phyloP scores from a whole-genome alignment of 2,113 vertebrate species.

The Cynocephalus volans region DNA sequence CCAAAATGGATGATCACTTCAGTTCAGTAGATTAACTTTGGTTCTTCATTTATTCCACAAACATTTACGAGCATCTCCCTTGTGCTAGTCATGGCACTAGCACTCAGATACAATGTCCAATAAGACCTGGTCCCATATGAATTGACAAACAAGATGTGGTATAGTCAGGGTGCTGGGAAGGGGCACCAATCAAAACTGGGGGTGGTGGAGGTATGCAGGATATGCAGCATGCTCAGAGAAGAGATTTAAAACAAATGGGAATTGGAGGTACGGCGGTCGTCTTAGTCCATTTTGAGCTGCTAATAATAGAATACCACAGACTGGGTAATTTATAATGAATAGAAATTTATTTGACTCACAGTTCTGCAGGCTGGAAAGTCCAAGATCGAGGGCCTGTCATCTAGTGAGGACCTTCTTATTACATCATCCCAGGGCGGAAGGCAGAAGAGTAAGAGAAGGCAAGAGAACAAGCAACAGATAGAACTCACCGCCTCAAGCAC shows the following conservation, averaged over 20 bases:
- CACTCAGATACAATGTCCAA: neutral
- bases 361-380: no score
- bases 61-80: neutral
- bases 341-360: no score
- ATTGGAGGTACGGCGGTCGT: neutral
- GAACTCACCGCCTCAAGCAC: no score
- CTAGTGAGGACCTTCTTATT: no score
- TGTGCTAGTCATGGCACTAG: neutral
- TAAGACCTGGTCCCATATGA: neutral
- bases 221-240: neutral
- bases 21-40: neutral
- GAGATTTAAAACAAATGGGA: neutral
- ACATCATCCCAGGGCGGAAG: no score
- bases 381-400: no score
- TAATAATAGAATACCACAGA: no score
- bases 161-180: neutral
- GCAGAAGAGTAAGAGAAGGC: no score
- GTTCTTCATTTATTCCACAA: neutral
- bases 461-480: no score
- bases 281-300: no score
- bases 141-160: neutral
- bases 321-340: no score
- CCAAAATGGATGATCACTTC: neutral
- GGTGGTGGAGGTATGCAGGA: neutral
- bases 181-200: neutral